Percentiles rank a stretch among this genome's conserved stretches.
Evolutionary conservation across 2,797 vertebrate species (phyloP).

Genomic region (Phalloptychus januarius): DNA sequence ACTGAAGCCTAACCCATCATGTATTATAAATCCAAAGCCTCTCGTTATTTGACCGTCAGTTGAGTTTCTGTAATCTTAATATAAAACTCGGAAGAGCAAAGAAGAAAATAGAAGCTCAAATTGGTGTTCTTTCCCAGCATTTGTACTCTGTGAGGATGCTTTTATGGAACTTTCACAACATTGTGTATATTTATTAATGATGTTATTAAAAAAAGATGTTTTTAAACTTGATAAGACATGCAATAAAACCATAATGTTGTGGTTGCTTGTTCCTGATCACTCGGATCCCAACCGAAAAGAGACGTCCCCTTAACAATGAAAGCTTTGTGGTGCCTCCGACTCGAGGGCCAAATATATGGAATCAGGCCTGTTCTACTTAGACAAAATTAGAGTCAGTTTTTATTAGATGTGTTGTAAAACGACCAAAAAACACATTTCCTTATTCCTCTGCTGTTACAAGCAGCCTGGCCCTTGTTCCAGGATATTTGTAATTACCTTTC

Average conservation of each 20-base stretch:
- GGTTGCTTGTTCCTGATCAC: constrained; percentile 46
- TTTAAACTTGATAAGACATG: constrained; percentile 56
- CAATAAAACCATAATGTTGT: constrained; percentile 62
- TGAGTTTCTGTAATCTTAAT: constrained; percentile 36
- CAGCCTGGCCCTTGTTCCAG: constrained; percentile 18
- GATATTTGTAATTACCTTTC: constrained; percentile 48
- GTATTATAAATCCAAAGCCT: constrained; percentile 44
- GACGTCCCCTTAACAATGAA: constrained; percentile 40
- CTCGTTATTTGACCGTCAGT: constrained; percentile 38
- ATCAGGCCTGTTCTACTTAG: constrained; percentile 11
- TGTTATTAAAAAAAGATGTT: constrained; percentile 62
- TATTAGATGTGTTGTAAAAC: constrained; percentile 2
- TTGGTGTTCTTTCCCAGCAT: constrained; percentile 17
- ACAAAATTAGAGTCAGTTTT: not conserved
- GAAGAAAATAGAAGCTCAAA: constrained; percentile 16
- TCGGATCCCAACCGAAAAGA: constrained; percentile 32
- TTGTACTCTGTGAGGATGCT: constrained; percentile 45
- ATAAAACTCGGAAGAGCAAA: constrained; percentile 11
- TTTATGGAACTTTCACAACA: constrained; percentile 47
- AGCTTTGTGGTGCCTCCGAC: constrained; percentile 56
- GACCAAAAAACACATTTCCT: constrained; percentile 16
- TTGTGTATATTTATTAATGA: constrained; percentile 80
- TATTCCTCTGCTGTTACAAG: constrained; percentile 8
- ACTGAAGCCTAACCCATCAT: constrained; percentile 38
- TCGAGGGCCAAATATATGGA: constrained; percentile 1